These are phyloP conservation scores for Drosophila prostipennis DNA, from an alignment of 2,888 invertebrate species.

Conservation along the genomic window DNA sequence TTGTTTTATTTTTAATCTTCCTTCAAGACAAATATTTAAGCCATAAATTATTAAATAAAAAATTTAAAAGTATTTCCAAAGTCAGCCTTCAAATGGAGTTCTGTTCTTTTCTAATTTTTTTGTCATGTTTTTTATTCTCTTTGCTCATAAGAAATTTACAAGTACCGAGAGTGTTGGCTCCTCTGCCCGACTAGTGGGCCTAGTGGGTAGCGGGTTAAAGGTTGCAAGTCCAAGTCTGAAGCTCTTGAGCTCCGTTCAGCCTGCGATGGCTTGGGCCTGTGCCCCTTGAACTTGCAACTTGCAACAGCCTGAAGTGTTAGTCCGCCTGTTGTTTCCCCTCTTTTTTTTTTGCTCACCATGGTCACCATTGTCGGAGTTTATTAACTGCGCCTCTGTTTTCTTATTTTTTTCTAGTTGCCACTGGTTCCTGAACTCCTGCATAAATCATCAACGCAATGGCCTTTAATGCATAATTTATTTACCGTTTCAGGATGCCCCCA, in stretches of 20 bases:
- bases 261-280: not conserved
- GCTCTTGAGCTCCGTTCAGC: conserved; percentile 9
- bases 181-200: conserved; percentile 1
- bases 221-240: conserved; percentile 8
- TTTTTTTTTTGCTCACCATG: not conserved
- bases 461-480: conserved; percentile 66
- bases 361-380: conserved; percentile 26
- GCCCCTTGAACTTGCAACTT: conserved; percentile 42
- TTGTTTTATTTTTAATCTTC: too few relatives aligned
- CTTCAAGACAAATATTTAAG: too few relatives aligned
- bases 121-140: not conserved
- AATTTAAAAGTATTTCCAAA: not conserved
- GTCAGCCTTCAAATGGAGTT: not conserved
- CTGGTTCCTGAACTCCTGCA: conserved; percentile 20
- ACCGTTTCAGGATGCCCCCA: conserved; percentile 30
- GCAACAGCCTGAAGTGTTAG: conserved; percentile 12
- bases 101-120: not conserved
- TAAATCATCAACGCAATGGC: conserved; percentile 58
- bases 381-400: conserved; percentile 20
- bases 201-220: conserved; percentile 3
- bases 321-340: conserved; percentile 13
- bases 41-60: not conserved
- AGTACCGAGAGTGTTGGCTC: conserved; percentile 42
- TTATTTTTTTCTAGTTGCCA: conserved; percentile 11
- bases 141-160: conserved; percentile 68